phyloP scores from a whole-genome alignment of 2,888 invertebrate genomes.

The Xestia sexstrigata region DNA sequence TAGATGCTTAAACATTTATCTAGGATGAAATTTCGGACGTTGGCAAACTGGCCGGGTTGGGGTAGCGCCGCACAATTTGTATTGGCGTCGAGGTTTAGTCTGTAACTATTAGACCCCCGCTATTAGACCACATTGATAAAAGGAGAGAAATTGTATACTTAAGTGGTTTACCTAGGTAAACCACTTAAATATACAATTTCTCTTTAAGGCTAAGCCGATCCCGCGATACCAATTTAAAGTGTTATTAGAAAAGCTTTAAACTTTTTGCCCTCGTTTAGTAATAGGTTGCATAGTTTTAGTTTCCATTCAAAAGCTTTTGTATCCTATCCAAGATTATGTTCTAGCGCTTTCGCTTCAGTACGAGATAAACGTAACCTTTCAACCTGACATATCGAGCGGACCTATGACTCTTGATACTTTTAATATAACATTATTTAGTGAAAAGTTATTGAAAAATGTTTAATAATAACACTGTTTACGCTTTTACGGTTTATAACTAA shows the following conservation, averaged over 20 bases:
- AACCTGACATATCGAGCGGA: neutral
- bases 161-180: neutral
- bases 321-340: neutral
- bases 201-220: neutral
- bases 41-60: constrained; percentile 52
- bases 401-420: neutral
- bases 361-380: constrained; percentile 2
- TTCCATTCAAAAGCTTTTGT: constrained; percentile 13
- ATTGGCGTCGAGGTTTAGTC: constrained; percentile 9
- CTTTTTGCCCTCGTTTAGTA: constrained; percentile 1
- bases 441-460: neutral
- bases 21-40: constrained; percentile 70
- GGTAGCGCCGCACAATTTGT: constrained; percentile 44
- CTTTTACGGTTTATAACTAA: too few relatives aligned
- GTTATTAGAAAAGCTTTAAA: constrained; percentile 12
- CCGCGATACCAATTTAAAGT: neutral
- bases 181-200: constrained; percentile 7
- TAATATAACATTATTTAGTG: neutral
- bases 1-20: constrained; percentile 72
- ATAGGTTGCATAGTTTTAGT: neutral
- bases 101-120: neutral
- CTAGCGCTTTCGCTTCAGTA: neutral
- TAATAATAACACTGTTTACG: neutral
- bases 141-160: too few relatives aligned
- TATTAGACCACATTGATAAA: neutral